These are phyloP conservation scores for Odontomyia ornata DNA, from an alignment of 2,888 invertebrate genomes.

Conservation along the genomic window DNA sequence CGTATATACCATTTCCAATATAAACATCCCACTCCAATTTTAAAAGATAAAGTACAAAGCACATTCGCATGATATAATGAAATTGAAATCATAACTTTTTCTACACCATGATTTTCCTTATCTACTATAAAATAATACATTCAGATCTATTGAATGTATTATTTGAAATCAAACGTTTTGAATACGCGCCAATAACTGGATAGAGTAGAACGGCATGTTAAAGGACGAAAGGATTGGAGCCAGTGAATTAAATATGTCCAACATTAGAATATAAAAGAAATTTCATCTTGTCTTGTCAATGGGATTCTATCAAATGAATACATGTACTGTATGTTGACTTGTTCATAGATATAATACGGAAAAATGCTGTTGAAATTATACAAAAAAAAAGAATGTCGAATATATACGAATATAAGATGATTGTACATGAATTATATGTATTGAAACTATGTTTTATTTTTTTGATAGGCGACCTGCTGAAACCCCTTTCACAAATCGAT, in stretches of 20 bases:
- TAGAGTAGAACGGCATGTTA: background rate
- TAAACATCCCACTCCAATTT: too few species aligned
- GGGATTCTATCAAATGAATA: background rate
- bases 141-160: background rate
- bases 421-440: too few species aligned
- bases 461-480: too few species aligned
- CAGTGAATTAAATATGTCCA: background rate
- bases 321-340: constrained; percentile 8
- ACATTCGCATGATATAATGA: constrained; percentile 20
- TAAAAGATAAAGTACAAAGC: constrained; percentile 18
- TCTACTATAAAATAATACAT: background rate
- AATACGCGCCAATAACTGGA: too few species aligned
- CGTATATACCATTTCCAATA: too few species aligned
- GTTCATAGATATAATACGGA: constrained; percentile 12
- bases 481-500: too few species aligned
- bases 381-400: constrained; percentile 4
- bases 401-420: constrained; percentile 7
- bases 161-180: background rate
- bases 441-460: too few species aligned
- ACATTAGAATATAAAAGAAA: background rate
- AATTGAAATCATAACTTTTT: constrained; percentile 2
- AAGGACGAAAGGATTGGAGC: background rate
- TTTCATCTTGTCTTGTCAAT: constrained; percentile 5
- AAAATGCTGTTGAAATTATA: constrained; percentile 20
- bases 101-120: background rate